Evolutionary conservation across 1,140 invertebrate genomes (phyloP).

Genomic region (Trachymyrmex septentrionalis): DNA sequence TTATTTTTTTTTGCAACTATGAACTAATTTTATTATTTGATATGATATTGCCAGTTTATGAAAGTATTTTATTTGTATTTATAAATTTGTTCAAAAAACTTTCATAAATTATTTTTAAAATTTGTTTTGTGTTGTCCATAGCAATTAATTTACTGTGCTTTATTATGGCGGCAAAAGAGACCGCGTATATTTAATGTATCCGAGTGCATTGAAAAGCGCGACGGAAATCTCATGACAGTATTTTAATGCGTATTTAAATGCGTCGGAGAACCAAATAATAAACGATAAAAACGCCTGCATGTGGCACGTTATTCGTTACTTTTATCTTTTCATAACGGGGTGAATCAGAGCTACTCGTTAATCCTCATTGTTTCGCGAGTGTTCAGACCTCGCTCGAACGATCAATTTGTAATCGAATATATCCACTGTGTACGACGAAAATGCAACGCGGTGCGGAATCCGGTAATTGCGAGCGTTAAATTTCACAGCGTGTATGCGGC

Average conservation of each 20-base stretch:
- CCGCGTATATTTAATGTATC: slow-evolving; percentile 34
- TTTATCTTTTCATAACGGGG: slow-evolving; percentile 60
- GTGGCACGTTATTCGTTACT: slow-evolving; percentile 47
- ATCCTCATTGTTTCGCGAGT: slow-evolving; percentile 63
- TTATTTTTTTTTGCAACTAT: not conserved
- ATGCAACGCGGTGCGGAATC: slow-evolving; percentile 43
- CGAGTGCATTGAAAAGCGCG: slow-evolving; percentile 27
- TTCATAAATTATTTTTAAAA: slow-evolving; percentile 5
- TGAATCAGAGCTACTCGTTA: slow-evolving; percentile 60
- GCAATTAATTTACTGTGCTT: slow-evolving; percentile 20
- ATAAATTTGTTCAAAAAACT: not conserved
- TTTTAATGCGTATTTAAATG: slow-evolving; percentile 62
- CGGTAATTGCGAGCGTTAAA: slow-evolving; percentile 65
- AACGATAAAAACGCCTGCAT: slow-evolving; percentile 44
- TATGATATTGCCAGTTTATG: not conserved
- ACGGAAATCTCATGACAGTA: slow-evolving; percentile 51
- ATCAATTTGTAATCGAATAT: slow-evolving; percentile 67
- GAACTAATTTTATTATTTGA: not conserved
- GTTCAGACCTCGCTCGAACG: slow-evolving; percentile 38
- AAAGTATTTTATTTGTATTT: not conserved
- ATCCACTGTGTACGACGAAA: slow-evolving; percentile 45
- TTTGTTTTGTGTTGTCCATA: slow-evolving; percentile 3
- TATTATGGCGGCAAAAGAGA: not conserved
- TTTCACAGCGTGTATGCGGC: slow-evolving; percentile 57
- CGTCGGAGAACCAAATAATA: slow-evolving; percentile 6